Evolutionary conservation across 2,888 invertebrate genomes (phyloP).

Genomic region (Catocala nupta): DNA sequence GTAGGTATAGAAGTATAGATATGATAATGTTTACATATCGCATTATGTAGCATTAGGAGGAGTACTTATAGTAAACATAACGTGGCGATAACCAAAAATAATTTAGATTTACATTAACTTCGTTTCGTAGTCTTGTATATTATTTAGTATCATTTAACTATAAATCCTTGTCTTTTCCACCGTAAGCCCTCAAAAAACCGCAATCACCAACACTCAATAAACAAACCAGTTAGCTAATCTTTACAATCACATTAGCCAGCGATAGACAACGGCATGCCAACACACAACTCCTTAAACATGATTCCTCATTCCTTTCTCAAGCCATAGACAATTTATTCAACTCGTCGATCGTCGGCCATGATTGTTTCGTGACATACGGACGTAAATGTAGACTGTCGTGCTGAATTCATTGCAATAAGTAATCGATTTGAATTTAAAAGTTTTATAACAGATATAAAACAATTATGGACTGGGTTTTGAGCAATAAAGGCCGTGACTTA

Average conservation of each 20-base stretch:
- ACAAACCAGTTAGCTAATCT: constrained; percentile 12
- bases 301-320: constrained; percentile 30
- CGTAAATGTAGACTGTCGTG: constrained; percentile 40
- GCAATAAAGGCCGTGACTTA: background rate
- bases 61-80: too few species aligned
- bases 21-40: too few species aligned
- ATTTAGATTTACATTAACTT: too few species aligned
- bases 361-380: constrained; percentile 43
- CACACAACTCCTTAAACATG: constrained; percentile 14
- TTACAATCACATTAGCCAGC: constrained; percentile 6
- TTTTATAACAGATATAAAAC: constrained; percentile 4
- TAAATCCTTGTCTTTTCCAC: too few species aligned
- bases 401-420: constrained; percentile 41
- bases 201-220: constrained; percentile 3
- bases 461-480: constrained; percentile 2
- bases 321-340: constrained; percentile 21
- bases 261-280: constrained; percentile 15
- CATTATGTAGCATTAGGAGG: too few species aligned
- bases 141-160: too few species aligned
- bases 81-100: too few species aligned
- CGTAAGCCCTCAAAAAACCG: background rate
- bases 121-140: too few species aligned
- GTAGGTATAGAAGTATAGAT: too few species aligned
- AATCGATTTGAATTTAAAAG: constrained; percentile 18
- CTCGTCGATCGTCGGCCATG: constrained; percentile 20